These are phyloP conservation scores for Papilio elwesi DNA, from an alignment of 2,888 invertebrate genomes.

Conservation along the genomic window DNA sequence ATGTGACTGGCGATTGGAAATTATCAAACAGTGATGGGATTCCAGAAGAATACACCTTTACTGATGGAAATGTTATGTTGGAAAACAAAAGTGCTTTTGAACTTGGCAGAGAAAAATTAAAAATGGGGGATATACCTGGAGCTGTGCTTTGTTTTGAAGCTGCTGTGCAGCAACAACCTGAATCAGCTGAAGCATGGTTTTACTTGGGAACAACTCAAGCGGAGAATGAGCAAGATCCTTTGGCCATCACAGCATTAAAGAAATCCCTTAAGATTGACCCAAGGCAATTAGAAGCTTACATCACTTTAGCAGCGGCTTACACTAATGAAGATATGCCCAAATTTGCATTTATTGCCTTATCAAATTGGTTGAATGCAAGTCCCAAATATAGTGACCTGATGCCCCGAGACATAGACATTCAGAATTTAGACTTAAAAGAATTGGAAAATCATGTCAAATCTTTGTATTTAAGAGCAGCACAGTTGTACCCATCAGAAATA, in stretches of 20 bases:
- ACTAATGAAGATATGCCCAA: conserved; percentile 98
- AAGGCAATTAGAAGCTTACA: conserved; percentile 91
- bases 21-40: conserved; percentile 79
- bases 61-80: conserved; percentile 93
- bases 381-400: conserved; percentile 92
- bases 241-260: conserved; percentile 95
- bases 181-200: conserved; percentile 93
- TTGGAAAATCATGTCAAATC: conserved; percentile 87
- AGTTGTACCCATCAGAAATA: conserved; percentile 88
- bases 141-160: conserved; percentile 98
- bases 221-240: conserved; percentile 98
- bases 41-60: conserved; percentile 89
- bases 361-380: conserved; percentile 91
- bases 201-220: conserved; percentile 96
- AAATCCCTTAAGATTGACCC: conserved; percentile 92
- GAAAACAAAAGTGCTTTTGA: conserved; percentile 91
- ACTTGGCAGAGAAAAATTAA: conserved; percentile 92
- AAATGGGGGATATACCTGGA: conserved; percentile 95
- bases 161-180: conserved; percentile 92
- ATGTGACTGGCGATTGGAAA: conserved; percentile 87
- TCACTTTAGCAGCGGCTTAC: conserved; percentile 96
- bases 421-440: conserved; percentile 73
- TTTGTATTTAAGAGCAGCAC: conserved; percentile 91
- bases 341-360: conserved; percentile 92
- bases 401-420: conserved; percentile 77